Evolutionary conservation across 2,888 invertebrate species (phyloP).

Genomic region (Andrena fulva): DNA sequence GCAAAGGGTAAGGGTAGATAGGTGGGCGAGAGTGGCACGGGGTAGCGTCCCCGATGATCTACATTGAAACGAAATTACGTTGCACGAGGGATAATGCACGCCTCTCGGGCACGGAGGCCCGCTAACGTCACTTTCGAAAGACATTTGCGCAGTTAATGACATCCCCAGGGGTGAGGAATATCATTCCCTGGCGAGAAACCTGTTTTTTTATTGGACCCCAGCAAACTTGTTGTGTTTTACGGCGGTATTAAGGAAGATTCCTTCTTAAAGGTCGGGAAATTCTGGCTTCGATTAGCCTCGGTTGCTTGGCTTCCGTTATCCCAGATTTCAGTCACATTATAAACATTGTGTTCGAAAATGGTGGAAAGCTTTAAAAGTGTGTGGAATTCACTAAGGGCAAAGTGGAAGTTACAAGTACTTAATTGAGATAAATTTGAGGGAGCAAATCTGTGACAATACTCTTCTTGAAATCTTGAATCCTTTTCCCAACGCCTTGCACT

Average conservation of each 20-base stretch:
- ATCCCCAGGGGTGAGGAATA: constrained; percentile 45
- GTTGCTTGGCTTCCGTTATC: not conserved
- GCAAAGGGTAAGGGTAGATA: constrained; percentile 58
- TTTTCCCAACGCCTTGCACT: not conserved
- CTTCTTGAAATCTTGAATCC: not conserved
- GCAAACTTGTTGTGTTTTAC: constrained; percentile 11
- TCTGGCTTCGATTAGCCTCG: not conserved
- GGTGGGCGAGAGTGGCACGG: constrained; percentile 46
- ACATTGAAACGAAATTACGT: constrained; percentile 73
- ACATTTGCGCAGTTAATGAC: constrained; percentile 69
- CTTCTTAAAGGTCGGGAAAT: not conserved
- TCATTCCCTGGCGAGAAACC: constrained; percentile 41
- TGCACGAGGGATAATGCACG: constrained; percentile 69
- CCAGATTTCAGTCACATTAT: too few species aligned
- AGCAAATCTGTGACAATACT: too few species aligned
- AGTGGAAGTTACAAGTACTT: too few species aligned
- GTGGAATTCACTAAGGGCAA: too few species aligned
- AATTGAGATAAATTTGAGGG: too few species aligned
- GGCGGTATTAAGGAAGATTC: not conserved
- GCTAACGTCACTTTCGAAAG: constrained; percentile 61
- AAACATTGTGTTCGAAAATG: too few species aligned
- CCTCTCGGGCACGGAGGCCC: constrained; percentile 48
- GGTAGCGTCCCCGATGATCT: constrained; percentile 66
- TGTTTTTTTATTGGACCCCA: constrained; percentile 42
- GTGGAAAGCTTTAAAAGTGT: too few species aligned